Evolutionary conservation across 2,113 vertebrate genomes (phyloP).

Genomic region (Syngnathoides biaculeatus): DNA sequence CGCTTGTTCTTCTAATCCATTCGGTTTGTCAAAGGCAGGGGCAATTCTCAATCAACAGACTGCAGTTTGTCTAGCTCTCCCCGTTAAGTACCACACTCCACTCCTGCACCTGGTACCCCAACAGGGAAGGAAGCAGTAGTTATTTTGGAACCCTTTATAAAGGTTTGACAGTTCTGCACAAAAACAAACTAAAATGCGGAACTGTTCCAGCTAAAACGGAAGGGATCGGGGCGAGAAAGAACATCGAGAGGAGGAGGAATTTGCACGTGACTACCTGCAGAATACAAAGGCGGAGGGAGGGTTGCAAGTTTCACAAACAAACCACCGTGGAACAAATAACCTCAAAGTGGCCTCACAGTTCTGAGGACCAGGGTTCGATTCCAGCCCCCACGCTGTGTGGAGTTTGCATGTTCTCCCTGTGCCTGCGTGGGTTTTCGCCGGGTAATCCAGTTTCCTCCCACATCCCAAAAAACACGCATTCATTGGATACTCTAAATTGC

Average conservation of each 20-base stretch:
- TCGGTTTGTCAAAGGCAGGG: not conserved
- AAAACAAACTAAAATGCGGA: not conserved
- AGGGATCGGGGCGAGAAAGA: not conserved
- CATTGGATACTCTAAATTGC: no score
- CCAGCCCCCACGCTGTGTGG: no score
- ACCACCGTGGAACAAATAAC: no score
- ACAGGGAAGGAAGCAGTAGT: not conserved
- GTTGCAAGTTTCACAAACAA: not conserved
- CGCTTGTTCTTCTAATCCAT: not conserved
- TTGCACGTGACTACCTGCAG: slow-evolving; percentile 71
- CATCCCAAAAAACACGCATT: no score
- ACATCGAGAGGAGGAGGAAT: slow-evolving; percentile 72
- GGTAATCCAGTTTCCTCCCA: no score
- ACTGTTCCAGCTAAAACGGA: not conserved
- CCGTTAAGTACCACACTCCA: not conserved
- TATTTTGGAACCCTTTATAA: slow-evolving; percentile 1
- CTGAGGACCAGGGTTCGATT: no score
- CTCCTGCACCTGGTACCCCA: not conserved
- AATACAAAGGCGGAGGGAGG: slow-evolving; percentile 72
- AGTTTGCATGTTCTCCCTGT: no score
- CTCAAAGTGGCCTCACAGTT: no score
- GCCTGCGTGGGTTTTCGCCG: no score
- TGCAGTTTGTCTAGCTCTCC: not conserved
- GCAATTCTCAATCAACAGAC: not conserved
- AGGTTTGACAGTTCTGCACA: not conserved